Base-by-base conservation (phyloP, 2,888 invertebrate species). In the Drosophila yooni region DNA sequence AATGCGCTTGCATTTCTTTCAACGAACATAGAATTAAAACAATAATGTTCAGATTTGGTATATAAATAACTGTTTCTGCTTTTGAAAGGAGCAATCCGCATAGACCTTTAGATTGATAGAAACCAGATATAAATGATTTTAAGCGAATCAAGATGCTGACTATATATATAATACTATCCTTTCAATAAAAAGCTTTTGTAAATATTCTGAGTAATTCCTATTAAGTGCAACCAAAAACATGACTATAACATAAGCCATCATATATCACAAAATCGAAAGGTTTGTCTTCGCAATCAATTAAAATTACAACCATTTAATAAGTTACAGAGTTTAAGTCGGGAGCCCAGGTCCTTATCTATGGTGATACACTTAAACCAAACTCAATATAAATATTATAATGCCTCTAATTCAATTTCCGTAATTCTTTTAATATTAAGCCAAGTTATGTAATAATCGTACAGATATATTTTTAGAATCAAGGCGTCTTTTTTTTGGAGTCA, bases 1-100 rank as follows among this genome's bases (percentile, higher is more conserved):
- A 15, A 67, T 66, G 43, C 46, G 8, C 52, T 52, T 48, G 58
- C 27, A 15, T n/a, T 48, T 59, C 25, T 34, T 4, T 13, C 10
- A 48, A 33, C 27, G 4, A 29, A 21, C 10, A n/a, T 21, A 0
- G 10, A 53, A 31, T 13, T 3, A 13, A 13, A 21, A 21, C 43
- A 21, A 13, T 21, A 13, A 21, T 3, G 1, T 21, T 13, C 4
- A n/a, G 40, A n/a, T 40, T n/a, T 10, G n/a, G 40, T 4, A 10
- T 40, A n/a, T 2, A 5, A n/a, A n/a, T 4, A 33, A 33, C 33
- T 40, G 4, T n/a, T 10, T 31, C 15, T 36, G 15, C 6, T n/a
- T n/a, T 43, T 21, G 13, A 21, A 21, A 2, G 21, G 11, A n/a
- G n/a, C 11, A 21, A 46, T 21, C 1, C 7, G 3, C 3, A 21